Conservation (phyloP, 2,888 invertebrate genomes). For the Yponomeuta cagnagella region DNA sequence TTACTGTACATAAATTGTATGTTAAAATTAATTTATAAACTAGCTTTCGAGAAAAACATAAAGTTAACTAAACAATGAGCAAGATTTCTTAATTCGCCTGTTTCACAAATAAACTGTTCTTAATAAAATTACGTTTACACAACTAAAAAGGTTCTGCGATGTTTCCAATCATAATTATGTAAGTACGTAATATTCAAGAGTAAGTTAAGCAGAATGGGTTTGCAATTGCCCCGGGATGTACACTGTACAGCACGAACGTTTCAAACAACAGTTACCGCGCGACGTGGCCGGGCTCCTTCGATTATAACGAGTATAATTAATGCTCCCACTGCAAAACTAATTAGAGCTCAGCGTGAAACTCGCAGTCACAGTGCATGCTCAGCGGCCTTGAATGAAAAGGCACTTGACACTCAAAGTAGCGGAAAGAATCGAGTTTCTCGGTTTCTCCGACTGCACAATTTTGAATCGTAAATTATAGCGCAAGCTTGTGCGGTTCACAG, state of each 20-base stretch:
- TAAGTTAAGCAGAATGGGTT: too few species aligned
- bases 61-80: too few species aligned
- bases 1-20: too few species aligned
- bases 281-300: constrained; percentile 24
- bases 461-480: constrained; percentile 6
- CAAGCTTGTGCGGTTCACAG: constrained; percentile 1
- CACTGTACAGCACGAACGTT: neutral
- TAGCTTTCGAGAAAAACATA: too few species aligned
- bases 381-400: constrained; percentile 27
- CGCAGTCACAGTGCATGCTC: constrained; percentile 30
- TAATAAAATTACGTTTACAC: too few species aligned
- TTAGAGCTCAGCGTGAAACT: constrained; percentile 33
- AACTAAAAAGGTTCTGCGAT: too few species aligned
- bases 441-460: neutral
- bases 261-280: neutral
- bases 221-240: neutral
- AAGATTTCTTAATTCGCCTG: too few species aligned
- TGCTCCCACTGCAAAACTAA: constrained; percentile 45
- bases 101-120: too few species aligned
- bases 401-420: constrained; percentile 10
- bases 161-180: neutral
- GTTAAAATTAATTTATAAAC: too few species aligned
- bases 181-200: too few species aligned
- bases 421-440: constrained; percentile 1
- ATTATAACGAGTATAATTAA: constrained; percentile 44